Evolutionary conservation across 2,113 vertebrate species (phyloP), one percentile per base, ranked within the genome.

Genomic region (Uropsilus gracilis): DNA sequence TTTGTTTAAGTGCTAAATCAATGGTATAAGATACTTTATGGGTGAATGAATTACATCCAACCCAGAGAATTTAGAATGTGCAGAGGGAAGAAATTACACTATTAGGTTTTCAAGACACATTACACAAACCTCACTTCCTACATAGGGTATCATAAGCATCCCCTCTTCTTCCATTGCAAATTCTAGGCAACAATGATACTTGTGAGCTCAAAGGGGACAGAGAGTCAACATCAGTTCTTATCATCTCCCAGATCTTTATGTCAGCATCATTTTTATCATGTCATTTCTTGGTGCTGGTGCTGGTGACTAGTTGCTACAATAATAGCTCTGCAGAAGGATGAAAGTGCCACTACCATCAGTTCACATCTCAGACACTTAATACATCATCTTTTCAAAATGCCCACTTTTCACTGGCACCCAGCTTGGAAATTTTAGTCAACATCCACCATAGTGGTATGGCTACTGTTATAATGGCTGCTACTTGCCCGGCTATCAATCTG

Each of bases 11-110:
- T 55, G 77, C 53, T 88, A 91, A 94, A 84, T 59, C 3, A 37
- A 93, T 86, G 53, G 32, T 80, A 87, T 93, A 64, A 84, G 86
- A 83, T 50, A 91, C 10, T 91, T 96, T 96, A 64, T 76, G 83
- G 91, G 84, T 89, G 91, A 81, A 76, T 86, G 73, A 95, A 73
- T 48, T 94, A 12, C 18, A 61, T 92, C 55, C 83, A 95, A 71
- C 44, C 8, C 46, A 55, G 26, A 44, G 11, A 91, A 78, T 26
- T 89, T 66, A 55, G 17, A 42, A 86, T 77, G 18, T 34, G 17
- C 44, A 66, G 30, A 86, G 28, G 28, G 92, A 86, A 95, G 24
- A 75, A 92, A 87, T 71, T 61, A 55, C 32, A 94, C 46, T 61
- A 69, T 86, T 44, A 81, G 18, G 10, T 87, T 94, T 95, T 72